These are phyloP conservation scores for Proterorhinus semilunaris DNA, from an alignment of 2,113 vertebrate genomes.

Conservation along the genomic window DNA sequence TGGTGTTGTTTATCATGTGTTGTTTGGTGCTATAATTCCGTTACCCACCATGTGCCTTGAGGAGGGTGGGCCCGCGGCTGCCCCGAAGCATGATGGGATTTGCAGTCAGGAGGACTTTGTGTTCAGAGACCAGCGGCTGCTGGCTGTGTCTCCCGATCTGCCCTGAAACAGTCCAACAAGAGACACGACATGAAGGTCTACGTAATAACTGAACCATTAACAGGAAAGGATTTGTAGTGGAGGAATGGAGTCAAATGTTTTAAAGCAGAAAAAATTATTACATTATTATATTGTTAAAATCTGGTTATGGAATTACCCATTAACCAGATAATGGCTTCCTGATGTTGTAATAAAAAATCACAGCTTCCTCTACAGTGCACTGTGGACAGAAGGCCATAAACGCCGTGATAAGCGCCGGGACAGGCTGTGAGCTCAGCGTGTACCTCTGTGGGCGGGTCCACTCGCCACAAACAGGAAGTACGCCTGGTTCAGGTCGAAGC, in stretches of 20 bases:
- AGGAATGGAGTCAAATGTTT: too few species aligned
- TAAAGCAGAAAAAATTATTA: too few species aligned
- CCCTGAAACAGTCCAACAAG: conserved; percentile 1
- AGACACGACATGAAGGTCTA: not conserved
- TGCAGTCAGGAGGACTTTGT: conserved; percentile 27
- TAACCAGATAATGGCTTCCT: conserved; percentile 1
- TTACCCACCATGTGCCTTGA: conserved; percentile 39
- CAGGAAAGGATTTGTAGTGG: too few species aligned
- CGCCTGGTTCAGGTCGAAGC: conserved; percentile 75
- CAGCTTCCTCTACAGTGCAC: not conserved
- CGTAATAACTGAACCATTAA: too few species aligned
- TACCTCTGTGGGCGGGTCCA: conserved; percentile 76
- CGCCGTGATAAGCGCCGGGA: not conserved
- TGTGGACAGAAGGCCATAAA: not conserved
- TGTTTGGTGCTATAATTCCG: not conserved
- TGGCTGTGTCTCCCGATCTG: conserved; percentile 8
- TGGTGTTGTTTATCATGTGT: not conserved
- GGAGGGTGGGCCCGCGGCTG: conserved; percentile 16
- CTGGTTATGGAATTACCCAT: not conserved
- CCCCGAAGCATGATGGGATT: conserved; percentile 20
- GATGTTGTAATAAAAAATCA: not conserved
- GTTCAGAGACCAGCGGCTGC: conserved; percentile 27
- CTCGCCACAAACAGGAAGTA: conserved; percentile 85
- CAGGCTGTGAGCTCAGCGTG: not conserved
- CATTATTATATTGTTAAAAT: too few species aligned